Evolutionary conservation across 2,888 invertebrate species (phyloP).

Genomic region (Drosophila antonietae): DNA sequence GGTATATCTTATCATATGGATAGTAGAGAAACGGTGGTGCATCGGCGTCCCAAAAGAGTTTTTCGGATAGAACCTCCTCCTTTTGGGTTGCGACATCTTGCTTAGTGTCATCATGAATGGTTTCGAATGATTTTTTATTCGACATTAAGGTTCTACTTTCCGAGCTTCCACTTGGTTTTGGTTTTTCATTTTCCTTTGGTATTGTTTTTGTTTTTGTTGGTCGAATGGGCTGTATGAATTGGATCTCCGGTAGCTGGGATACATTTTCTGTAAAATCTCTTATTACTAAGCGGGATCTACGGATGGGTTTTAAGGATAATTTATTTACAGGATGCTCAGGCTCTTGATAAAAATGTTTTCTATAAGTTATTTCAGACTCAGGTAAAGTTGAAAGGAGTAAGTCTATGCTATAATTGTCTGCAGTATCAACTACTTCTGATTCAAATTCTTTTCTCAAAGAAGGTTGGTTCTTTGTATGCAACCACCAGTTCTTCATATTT

Average conservation of each 20-base stretch:
- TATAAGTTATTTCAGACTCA: background rate
- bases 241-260: background rate
- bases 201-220: background rate
- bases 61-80: background rate
- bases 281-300: background rate
- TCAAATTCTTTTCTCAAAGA: too few species aligned
- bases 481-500: background rate
- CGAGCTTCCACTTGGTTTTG: background rate
- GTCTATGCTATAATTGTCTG: too few species aligned
- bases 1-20: constrained; percentile 19
- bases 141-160: background rate
- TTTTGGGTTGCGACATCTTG: background rate
- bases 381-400: background rate
- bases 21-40: background rate
- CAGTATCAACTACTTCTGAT: too few species aligned
- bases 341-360: background rate
- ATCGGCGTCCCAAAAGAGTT: background rate
- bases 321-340: background rate
- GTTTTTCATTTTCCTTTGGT: too few species aligned
- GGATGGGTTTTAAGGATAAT: background rate
- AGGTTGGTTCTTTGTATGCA: background rate
- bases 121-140: background rate
- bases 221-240: background rate
- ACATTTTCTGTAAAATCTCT: background rate
- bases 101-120: background rate